Base-by-base conservation (phyloP, 2,113 vertebrate genomes). In the Cavia porcellus region DNA sequence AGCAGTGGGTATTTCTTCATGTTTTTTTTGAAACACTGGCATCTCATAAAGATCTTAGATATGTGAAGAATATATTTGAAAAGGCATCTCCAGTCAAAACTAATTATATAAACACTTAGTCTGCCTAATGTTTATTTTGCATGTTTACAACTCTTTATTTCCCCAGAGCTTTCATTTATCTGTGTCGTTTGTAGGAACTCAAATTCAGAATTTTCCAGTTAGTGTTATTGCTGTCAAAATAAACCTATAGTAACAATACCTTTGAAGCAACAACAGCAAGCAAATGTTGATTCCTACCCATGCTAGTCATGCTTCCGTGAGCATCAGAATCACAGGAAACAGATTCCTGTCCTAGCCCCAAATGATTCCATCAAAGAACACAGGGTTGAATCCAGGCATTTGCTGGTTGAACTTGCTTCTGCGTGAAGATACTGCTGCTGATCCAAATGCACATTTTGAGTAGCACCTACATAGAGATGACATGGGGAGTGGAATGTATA, bases 61-160 rank as follows among this genome's bases (percentile, higher is more conserved):
- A 55, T 62, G 45, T 35, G 64, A 25, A 86, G 75, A 83, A 80
- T 47, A 22, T 86, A 81, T 77, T 89, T 32, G 20, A 61, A n/a
- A 90, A 72, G 32, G 28, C 38, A 94, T 68, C 89, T 74, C 50
- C 42, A 86, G 68, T 79, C 35, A 62, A 14, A 42, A 57, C n/a
- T 88, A 50, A 14, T 75, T 81, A 55, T 32, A 61, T 35, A 20
- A 89, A 57, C 7, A 3, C 6, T 87, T 83, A 47, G 12, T 20
- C 35, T 74, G n/a, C 20, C 64, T 64, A 5, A 17, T 62, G 77
- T 66, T 50, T 0, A 28, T 77, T 83, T 70, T 59, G 59, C 74
- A 82, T 75, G 6, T 82, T 95, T 52, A 4, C 19, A 72, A 61
- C 6, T 86, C 14, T 30, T 64, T 72, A 75, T 82, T 92, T 72